These are phyloP conservation scores for Aphidius colemani DNA, from an alignment of 2,888 invertebrate genomes.

Conservation along the genomic window DNA sequence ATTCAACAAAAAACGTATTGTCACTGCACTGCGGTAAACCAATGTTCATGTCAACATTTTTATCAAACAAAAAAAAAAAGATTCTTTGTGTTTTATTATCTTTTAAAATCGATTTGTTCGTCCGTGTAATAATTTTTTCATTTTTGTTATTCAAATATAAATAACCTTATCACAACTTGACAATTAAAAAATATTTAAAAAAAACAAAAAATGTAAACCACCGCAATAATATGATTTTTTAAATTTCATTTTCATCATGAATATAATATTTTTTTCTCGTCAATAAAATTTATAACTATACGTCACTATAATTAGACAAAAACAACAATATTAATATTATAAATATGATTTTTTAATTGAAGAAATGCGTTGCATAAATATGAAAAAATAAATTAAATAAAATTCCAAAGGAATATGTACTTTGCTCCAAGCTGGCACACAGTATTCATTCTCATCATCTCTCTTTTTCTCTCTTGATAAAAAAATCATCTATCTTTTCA, in stretches of 20 bases:
- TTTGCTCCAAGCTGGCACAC: slow-evolving; percentile 13
- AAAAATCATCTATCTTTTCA: too few species aligned
- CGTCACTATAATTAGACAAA: too few species aligned
- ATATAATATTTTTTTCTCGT: too few species aligned
- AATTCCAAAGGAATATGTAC: neutral
- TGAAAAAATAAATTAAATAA: neutral
- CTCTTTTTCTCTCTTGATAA: too few species aligned
- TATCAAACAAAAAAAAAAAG: neutral
- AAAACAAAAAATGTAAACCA: too few species aligned
- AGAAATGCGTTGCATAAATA: too few species aligned
- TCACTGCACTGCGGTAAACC: slow-evolving; percentile 35
- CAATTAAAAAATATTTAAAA: too few species aligned
- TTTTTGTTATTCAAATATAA: neutral
- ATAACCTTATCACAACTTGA: neutral
- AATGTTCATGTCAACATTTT: slow-evolving; percentile 10
- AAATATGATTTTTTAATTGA: too few species aligned
- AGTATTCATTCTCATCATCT: slow-evolving; percentile 9
- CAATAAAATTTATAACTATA: too few species aligned
- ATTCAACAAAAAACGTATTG: neutral
- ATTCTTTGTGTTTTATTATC: neutral
- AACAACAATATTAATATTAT: too few species aligned
- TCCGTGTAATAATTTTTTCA: neutral
- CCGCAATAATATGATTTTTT: too few species aligned
- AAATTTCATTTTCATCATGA: too few species aligned
- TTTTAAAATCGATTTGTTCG: neutral